These are phyloP conservation scores for Pantherophis vulpinus DNA, from an alignment of 2,797 vertebrate species.

Conservation along the genomic window DNA sequence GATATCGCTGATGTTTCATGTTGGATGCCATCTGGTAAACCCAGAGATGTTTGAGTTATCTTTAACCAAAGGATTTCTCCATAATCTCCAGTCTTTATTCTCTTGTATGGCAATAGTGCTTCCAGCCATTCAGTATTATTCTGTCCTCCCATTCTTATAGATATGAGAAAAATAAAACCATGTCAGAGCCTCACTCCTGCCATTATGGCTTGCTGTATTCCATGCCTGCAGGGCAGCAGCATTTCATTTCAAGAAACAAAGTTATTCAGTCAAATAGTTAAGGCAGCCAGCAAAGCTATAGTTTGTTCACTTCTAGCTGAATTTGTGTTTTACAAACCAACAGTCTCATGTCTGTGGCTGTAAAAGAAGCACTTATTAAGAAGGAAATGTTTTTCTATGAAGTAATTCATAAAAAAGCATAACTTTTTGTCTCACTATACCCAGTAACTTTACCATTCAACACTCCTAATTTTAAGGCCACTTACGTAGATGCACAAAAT, in stretches of 20 bases:
- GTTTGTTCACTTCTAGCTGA: not conserved
- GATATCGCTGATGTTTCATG: not conserved
- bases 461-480: not conserved
- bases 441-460: not conserved
- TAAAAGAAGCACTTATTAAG: accelerated
- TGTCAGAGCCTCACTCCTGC: not conserved
- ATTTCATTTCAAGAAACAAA: not conserved
- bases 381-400: not conserved
- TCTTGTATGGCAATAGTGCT: not conserved
- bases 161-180: constrained; percentile 14
- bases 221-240: not conserved
- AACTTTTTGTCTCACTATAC: not conserved
- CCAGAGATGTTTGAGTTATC: not conserved
- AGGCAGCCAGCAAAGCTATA: not conserved
- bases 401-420: not conserved
- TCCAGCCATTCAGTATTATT: not conserved
- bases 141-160: not conserved
- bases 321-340: not conserved
- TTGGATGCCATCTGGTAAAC: accelerated
- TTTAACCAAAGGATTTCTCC: constrained; percentile 3
- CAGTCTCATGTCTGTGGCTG: not conserved
- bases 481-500: not conserved
- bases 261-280: not conserved
- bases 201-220: not conserved
- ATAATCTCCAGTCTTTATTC: not conserved